Percentiles rank a stretch among this genome's conserved stretches.
Conservation (phyloP, 1,140 invertebrate genomes). For the Spodoptera frugiperda region DNA sequence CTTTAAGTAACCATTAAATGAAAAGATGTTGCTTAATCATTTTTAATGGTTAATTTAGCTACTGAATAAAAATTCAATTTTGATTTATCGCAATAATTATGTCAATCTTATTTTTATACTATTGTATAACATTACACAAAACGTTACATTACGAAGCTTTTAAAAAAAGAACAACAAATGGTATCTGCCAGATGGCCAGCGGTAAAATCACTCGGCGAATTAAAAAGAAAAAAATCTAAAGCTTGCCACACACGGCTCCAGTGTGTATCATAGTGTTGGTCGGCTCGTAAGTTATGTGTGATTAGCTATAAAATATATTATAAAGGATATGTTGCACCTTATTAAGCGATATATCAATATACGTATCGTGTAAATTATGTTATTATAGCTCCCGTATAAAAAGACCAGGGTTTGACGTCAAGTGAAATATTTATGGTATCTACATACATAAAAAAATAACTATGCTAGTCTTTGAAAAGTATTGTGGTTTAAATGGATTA, state of each 20-base stretch:
- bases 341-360: slow-evolving; percentile 7
- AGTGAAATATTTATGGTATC: not conserved
- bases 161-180: not conserved
- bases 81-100: too few species aligned
- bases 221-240: not conserved
- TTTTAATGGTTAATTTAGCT: too few species aligned
- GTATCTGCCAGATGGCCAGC: not conserved
- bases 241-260: not conserved
- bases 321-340: slow-evolving; percentile 11
- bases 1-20: too few species aligned
- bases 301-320: slow-evolving; percentile 13
- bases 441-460: too few species aligned
- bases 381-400: slow-evolving; percentile 28
- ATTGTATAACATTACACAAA: too few species aligned
- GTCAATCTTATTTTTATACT: too few species aligned
- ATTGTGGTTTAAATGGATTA: too few species aligned
- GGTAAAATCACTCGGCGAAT: not conserved
- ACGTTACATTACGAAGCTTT: too few species aligned
- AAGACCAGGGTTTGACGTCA: slow-evolving; percentile 11
- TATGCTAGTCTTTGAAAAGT: too few species aligned
- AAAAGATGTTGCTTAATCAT: too few species aligned
- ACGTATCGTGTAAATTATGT: slow-evolving; percentile 28
- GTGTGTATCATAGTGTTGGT: slow-evolving; percentile 37
- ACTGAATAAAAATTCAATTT: too few species aligned
- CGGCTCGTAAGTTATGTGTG: slow-evolving; percentile 34